Evolutionary conservation across 2,888 invertebrate species (phyloP), one percentile per base, ranked within the genome.

Genomic region (Caenorhabditis imperialis): DNA sequence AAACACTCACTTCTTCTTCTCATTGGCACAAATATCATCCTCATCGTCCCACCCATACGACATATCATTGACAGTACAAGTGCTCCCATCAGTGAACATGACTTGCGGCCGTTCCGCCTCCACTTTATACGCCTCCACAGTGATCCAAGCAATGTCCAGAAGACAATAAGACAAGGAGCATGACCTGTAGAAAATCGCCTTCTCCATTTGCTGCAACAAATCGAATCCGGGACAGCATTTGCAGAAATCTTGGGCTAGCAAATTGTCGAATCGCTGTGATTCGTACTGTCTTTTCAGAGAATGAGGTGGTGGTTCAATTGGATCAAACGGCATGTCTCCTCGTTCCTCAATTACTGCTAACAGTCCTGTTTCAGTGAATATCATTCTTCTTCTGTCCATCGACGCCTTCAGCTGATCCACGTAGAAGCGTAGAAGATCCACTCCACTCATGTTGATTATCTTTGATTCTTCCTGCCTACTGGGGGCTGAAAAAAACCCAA

Each of bases 1-100:
- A n/a, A 25, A 27, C 14, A 60, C 65, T 62, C 18, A 78, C 80
- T 69, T 78, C 38, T 72, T 74, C 71, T 81, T 80, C 35, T 80
- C 77, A 1, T 61, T 42, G 6, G 58, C 51, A 37, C 37, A 22
- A 16, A 81, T 76, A 37, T 78, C 77, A 1, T 71, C 74, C 35
- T 81, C 81, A 57, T 80, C 78, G 14, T 81, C 79, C 81, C 81
- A 81, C 27, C 81, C 81, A 51, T 77, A 71, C 1, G 72, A 72
- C 51, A 77, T 67, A 45, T 81, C 76, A 20, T 77, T 65, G 1
- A 79, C 62, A 0, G 73, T 63, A 27, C 57, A 70, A 4, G 75
- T 54, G 23, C 67, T 70, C 22, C 79, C 79, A 27, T 79, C 79
- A 1, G 79, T 79, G 42, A 55, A 79, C 75, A 79, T 75, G 12